A percentile compares a stretch with the other conserved stretches of the same genome.
phyloP scores from a whole-genome alignment of 2,113 vertebrate species.

The Pluvialis apricaria region DNA sequence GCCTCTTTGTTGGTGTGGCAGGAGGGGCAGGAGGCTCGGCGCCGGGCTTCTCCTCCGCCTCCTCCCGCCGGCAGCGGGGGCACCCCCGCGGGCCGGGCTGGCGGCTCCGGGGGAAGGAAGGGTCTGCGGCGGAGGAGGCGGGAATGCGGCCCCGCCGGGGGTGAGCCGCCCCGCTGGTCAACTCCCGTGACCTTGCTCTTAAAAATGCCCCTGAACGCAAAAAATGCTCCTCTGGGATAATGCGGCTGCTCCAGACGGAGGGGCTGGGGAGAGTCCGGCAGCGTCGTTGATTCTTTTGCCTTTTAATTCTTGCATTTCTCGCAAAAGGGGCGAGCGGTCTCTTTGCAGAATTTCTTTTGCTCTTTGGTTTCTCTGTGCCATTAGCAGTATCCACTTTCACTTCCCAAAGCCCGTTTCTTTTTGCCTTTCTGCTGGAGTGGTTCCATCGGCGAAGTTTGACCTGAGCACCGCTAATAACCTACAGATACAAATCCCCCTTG shows the following conservation, averaged over 20 bases:
- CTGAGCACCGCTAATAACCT: not conserved
- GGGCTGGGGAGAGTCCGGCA: not conserved
- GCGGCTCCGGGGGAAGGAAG: not conserved
- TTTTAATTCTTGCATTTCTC: not conserved
- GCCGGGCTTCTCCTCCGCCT: constrained; percentile 17
- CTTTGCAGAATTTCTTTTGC: not conserved
- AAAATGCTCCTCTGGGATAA: not conserved
- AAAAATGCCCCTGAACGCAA: not conserved
- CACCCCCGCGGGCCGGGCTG: not conserved
- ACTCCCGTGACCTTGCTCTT: not conserved
- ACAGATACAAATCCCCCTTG: not conserved
- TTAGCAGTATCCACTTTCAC: not conserved
- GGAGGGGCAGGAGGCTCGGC: not conserved
- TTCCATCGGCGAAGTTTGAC: not conserved
- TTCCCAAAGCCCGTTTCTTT: not conserved
- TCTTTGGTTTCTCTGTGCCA: not conserved
- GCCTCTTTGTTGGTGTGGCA: constrained; percentile 24
- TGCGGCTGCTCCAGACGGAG: no score
- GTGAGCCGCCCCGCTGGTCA: not conserved
- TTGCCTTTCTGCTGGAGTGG: not conserved
- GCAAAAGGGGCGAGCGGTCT: not conserved
- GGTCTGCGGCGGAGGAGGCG: not conserved
- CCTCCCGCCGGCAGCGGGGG: not conserved
- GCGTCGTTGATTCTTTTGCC: not conserved
- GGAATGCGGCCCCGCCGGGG: not conserved